Base-by-base conservation (phyloP, 2,113 vertebrate species). In the Tragelaphus strepsiceros region DNA sequence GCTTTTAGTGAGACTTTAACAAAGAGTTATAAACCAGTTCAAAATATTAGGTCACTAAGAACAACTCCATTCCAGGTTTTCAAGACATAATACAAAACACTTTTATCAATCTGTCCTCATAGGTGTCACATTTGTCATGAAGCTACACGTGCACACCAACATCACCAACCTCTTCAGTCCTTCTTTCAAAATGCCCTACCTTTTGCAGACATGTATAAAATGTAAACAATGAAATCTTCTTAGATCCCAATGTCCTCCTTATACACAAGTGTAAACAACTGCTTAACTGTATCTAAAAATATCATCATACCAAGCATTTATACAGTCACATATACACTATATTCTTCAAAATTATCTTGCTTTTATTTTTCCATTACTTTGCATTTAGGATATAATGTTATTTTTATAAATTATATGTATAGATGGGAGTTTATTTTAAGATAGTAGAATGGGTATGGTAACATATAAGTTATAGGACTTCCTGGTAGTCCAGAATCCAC, bases 351-450 rank as follows among this genome's bases (percentile, higher is more conserved):
- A 58, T 59, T 91, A 62, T 2, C 58, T 90, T 89, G n/a, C 58
- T 92, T 94, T 91, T 71, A 78, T 88, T 82, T 94, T 59, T 93
- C 71, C 49, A 67, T 35, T 87, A 74, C 77, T 61, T 88, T 86
- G 12, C 14, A 91, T 92, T 53, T 78, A 87, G 53, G 17, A 95
- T 83, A 88, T 83, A 80, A 30, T 54, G 56, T 26, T 56, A 62
- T 77, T 94, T 88, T 96, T 96, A 7, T 64, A 85, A 90, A 49
- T 71, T 32, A 2, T 78, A 24, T 87, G 10, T 84, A 74, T 9
- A 62, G 13, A 80, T 17, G 5, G 19, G 83, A 87, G 14, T 74
- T 97, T 58, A 84, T 74, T 91, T 91, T 54, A 93, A 95, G 49
- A 91, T 19, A 46, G n/a, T 87, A 84, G 96, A 95, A 95, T 62